A percentile compares a stretch with the other conserved stretches of the same genome.
phyloP scores from a whole-genome alignment of 2,113 vertebrate genomes.

The Phyllopteryx taeniolatus region DNA sequence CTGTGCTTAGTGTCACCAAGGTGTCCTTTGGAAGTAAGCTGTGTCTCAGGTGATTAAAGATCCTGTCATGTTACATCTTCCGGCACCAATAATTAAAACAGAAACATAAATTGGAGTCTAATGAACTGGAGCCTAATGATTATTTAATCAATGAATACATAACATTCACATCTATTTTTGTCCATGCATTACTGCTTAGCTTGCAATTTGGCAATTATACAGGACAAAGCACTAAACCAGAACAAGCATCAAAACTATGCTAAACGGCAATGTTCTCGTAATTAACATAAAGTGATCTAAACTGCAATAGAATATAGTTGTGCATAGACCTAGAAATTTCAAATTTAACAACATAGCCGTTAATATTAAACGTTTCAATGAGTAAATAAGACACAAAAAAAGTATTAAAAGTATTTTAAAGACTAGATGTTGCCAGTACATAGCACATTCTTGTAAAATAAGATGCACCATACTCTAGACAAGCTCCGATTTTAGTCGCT shows the following conservation, averaged over 20 bases:
- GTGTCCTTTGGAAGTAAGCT: conserved; percentile 67
- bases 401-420: too few species aligned
- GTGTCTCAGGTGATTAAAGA: conserved; percentile 68
- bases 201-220: conserved; percentile 50
- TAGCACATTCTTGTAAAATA: background rate
- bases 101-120: conserved; percentile 70
- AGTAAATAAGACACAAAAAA: background rate
- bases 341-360: background rate
- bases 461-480: too few species aligned
- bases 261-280: conserved; percentile 21
- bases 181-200: conserved; percentile 52
- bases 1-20: conserved; percentile 64
- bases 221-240: conserved; percentile 44
- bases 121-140: conserved; percentile 74
- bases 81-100: conserved; percentile 76
- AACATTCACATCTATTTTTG: conserved; percentile 43
- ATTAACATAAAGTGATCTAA: conserved; percentile 10
- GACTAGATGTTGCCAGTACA: background rate
- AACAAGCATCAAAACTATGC: conserved; percentile 25
- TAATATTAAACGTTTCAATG: background rate
- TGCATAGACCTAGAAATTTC: background rate
- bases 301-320: conserved; percentile 1
- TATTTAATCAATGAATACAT: conserved; percentile 70
- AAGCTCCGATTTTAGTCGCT: background rate
- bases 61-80: conserved; percentile 66